These are phyloP conservation scores for Congeria kusceri DNA, from an alignment of 2,888 invertebrate genomes.

Conservation along the genomic window DNA sequence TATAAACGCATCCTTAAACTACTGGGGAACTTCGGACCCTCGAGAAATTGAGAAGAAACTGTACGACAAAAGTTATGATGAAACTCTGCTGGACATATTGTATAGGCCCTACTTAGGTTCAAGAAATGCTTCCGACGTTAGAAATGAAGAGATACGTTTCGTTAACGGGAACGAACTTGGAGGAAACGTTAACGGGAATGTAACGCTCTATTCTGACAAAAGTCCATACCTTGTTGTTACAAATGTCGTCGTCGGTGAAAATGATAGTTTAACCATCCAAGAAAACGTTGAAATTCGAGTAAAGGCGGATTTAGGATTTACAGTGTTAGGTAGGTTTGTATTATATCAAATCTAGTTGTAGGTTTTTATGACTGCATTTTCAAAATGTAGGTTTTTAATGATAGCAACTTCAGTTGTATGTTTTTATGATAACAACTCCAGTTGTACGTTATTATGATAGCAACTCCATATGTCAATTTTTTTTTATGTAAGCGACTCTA, in stretches of 20 bases:
- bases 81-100: conserved; percentile 25
- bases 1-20: conserved; percentile 56
- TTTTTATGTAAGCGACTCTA: too few relatives aligned
- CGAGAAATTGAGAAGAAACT: conserved; percentile 36
- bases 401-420: too few relatives aligned
- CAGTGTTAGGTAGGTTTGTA: conserved; percentile 13
- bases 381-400: too few relatives aligned
- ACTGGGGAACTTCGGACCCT: conserved; percentile 53
- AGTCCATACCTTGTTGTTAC: conserved; percentile 51
- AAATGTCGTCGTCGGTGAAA: conserved; percentile 42
- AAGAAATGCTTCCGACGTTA: conserved; percentile 35
- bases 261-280: conserved; percentile 37
- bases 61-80: conserved; percentile 47
- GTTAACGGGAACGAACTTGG: conserved; percentile 42
- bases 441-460: too few relatives aligned
- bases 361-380: too few relatives aligned
- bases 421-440: too few relatives aligned
- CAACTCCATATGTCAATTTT: too few relatives aligned
- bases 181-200: conserved; percentile 36
- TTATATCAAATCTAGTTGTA: too few relatives aligned
- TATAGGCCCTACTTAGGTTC: conserved; percentile 51
- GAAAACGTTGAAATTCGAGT: conserved; percentile 51
- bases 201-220: conserved; percentile 11
- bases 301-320: conserved; percentile 31
- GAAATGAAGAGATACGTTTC: conserved; percentile 30